These are phyloP conservation scores for Hucho hucho DNA, from an alignment of 2,113 vertebrate genomes.

Conservation along the genomic window DNA sequence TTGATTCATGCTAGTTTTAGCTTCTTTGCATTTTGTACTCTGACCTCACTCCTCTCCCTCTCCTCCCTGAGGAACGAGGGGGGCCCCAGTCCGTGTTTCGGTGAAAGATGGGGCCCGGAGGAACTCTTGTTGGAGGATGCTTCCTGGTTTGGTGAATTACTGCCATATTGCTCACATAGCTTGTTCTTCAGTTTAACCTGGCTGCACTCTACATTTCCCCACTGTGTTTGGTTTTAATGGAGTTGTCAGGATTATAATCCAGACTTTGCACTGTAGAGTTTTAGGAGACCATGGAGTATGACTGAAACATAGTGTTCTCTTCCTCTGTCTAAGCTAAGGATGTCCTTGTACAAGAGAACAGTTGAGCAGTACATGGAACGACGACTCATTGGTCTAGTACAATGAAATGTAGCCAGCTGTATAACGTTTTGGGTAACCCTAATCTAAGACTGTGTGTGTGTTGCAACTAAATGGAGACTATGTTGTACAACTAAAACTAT, in stretches of 20 bases:
- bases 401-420: not conserved
- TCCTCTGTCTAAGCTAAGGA: not conserved
- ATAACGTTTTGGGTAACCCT: too few relatives aligned
- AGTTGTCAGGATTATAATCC: constrained; percentile 20
- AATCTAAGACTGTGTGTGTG: too few relatives aligned
- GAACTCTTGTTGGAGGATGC: constrained; percentile 47
- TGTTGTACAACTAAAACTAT: too few relatives aligned
- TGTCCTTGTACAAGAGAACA: not conserved
- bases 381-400: not conserved
- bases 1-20: constrained; percentile 25
- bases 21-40: constrained; percentile 51
- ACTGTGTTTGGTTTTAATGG: constrained; percentile 22
- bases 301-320: not conserved
- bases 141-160: constrained; percentile 61
- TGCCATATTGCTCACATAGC: constrained; percentile 44
- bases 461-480: too few relatives aligned
- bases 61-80: constrained; percentile 10
- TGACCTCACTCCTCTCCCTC: constrained; percentile 54
- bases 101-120: constrained; percentile 54
- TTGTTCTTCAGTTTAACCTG: constrained; percentile 48
- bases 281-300: not conserved
- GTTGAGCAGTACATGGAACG: not conserved
- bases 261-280: constrained; percentile 3
- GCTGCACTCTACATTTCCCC: constrained; percentile 34
- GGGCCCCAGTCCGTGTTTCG: constrained; percentile 47